A percentile compares a stretch with the other conserved stretches of the same genome.
phyloP scores from a whole-genome alignment of 2,888 invertebrate species.

The Hermodice carunculata region DNA sequence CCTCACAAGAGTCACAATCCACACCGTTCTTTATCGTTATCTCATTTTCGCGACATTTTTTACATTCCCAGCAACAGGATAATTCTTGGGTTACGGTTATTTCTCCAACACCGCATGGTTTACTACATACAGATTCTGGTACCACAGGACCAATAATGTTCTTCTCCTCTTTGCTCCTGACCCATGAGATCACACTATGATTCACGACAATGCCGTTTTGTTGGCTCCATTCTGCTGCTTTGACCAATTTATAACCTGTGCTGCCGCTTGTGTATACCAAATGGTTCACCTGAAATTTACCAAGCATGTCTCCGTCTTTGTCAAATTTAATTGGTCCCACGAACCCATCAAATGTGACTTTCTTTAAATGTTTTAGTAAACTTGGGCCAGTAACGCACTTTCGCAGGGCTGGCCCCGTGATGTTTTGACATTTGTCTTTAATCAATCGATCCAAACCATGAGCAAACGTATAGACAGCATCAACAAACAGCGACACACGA shows the following conservation, averaged over 20 bases:
- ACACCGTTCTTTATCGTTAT: constrained; percentile 12
- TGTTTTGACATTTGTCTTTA: constrained; percentile 40
- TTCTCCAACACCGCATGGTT: constrained; percentile 37
- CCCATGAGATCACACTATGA: not conserved
- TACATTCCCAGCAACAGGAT: constrained; percentile 47
- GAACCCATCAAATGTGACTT: constrained; percentile 45
- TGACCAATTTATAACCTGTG: not conserved
- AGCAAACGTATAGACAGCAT: constrained; percentile 51
- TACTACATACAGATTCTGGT: constrained; percentile 37
- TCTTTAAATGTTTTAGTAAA: constrained; percentile 44
- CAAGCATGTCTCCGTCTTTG: constrained; percentile 48
- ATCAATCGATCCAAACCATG: constrained; percentile 46
- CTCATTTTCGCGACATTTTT: constrained; percentile 43
- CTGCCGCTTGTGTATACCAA: constrained; percentile 29
- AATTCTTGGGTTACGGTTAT: constrained; percentile 32
- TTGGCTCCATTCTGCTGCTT: not conserved
- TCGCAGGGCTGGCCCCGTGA: constrained; percentile 9
- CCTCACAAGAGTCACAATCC: constrained; percentile 36
- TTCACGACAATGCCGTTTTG: not conserved
- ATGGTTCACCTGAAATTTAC: constrained; percentile 48
- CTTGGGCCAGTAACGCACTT: constrained; percentile 42
- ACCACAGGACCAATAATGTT: not conserved
- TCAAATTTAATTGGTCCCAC: constrained; percentile 51
- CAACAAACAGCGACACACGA: constrained; percentile 19
- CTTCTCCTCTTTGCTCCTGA: too few relatives aligned